These are phyloP conservation scores for Drosophila leonis DNA, from an alignment of 2,888 invertebrate species.

Conservation along the genomic window DNA sequence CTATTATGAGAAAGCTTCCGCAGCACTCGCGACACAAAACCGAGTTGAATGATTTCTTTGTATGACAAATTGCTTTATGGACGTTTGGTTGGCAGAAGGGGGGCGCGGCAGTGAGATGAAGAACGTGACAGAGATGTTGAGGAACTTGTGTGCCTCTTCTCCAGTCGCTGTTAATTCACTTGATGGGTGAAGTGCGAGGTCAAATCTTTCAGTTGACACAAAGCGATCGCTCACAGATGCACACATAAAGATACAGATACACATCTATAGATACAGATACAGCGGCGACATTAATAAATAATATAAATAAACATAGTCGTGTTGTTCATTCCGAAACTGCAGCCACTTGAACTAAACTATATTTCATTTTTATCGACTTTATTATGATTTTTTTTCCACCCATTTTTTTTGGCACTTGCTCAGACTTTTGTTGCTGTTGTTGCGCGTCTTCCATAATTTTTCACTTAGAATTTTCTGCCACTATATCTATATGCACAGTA, in stretches of 20 bases:
- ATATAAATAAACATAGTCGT: conserved; percentile 42
- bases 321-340: conserved; percentile 36
- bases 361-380: conserved; percentile 27
- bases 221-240: conserved; percentile 51
- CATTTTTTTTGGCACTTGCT: conserved; percentile 53
- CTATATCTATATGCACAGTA: conserved; percentile 24
- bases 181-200: conserved; percentile 83
- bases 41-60: conserved; percentile 74
- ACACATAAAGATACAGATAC: conserved; percentile 14
- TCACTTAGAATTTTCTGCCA: conserved; percentile 11
- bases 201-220: conserved; percentile 79
- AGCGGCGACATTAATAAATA: conserved; percentile 25
- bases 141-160: conserved; percentile 25
- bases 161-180: conserved; percentile 64
- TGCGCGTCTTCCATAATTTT: conserved; percentile 56
- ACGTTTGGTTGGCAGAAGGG: not conserved
- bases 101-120: not conserved
- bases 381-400: conserved; percentile 9
- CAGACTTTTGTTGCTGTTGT: conserved; percentile 24
- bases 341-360: conserved; percentile 40
- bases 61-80: conserved; percentile 69
- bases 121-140: conserved; percentile 15
- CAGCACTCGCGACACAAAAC: conserved; percentile 35
- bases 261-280: conserved; percentile 17
- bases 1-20: conserved; percentile 50